phyloP scores from a whole-genome alignment of 2,888 invertebrate genomes.

The Rapana venosa region DNA sequence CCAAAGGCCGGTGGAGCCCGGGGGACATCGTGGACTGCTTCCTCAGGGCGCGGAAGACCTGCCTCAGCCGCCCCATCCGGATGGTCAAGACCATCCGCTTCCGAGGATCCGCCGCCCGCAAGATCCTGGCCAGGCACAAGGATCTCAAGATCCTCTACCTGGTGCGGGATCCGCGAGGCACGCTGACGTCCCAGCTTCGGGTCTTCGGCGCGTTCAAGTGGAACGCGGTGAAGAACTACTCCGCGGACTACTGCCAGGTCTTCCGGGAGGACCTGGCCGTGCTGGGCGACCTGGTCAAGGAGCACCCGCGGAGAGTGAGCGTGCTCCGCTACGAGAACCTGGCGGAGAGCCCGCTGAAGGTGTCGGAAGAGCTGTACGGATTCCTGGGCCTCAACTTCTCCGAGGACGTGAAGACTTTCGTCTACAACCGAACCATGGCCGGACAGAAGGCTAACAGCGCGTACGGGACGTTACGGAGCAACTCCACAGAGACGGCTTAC shows the following conservation, averaged over 20 bases:
- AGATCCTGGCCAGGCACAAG: conserved; percentile 25
- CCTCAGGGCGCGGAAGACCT: conserved; percentile 28
- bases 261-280: conserved; percentile 39
- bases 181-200: conserved; percentile 38
- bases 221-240: conserved; percentile 20
- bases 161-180: conserved; percentile 47
- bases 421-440: conserved; percentile 36
- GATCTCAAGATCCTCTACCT: conserved; percentile 47
- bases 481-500: conserved; percentile 33
- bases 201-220: conserved; percentile 45
- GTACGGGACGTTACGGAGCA: conserved; percentile 22
- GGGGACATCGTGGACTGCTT: conserved; percentile 38
- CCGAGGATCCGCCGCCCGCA: conserved; percentile 38
- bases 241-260: conserved; percentile 34
- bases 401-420: not conserved
- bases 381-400: conserved; percentile 41
- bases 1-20: not conserved
- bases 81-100: conserved; percentile 49
- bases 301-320: conserved; percentile 40
- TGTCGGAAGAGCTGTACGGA: conserved; percentile 41
- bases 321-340: conserved; percentile 46
- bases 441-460: not conserved
- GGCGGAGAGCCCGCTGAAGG: conserved; percentile 29
- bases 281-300: conserved; percentile 18
- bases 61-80: conserved; percentile 12